phyloP scores from a whole-genome alignment of 2,797 vertebrate species.

The Tragelaphus eurycerus region DNA sequence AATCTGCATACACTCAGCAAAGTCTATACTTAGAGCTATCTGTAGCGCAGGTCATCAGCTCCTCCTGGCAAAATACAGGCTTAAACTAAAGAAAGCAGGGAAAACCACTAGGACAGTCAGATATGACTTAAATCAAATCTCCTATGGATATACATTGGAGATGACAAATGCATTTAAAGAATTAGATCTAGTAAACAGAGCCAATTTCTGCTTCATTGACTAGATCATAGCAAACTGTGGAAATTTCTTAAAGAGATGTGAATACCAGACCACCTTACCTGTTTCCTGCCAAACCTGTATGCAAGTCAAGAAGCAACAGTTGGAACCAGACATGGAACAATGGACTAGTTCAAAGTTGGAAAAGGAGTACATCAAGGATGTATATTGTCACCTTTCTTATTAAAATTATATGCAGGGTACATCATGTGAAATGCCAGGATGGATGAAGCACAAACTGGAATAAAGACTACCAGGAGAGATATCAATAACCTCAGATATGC shows the following conservation, averaged over 20 bases:
- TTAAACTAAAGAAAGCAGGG: background rate
- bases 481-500: background rate
- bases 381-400: background rate
- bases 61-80: background rate
- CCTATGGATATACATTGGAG: background rate
- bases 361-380: background rate
- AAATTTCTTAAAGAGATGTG: background rate
- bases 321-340: background rate
- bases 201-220: background rate
- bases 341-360: background rate
- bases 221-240: background rate
- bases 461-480: background rate
- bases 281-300: background rate
- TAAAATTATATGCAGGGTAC: background rate
- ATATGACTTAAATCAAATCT: background rate
- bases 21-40: background rate
- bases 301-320: background rate
- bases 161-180: background rate
- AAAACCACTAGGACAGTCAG: background rate
- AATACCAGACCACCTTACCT: background rate
- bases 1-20: background rate
- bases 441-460: background rate
- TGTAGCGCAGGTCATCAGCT: background rate
- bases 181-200: background rate
- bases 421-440: background rate